Evolutionary conservation across 1,140 invertebrate species (phyloP).

Genomic region (Macrosteles quadrilineatus): DNA sequence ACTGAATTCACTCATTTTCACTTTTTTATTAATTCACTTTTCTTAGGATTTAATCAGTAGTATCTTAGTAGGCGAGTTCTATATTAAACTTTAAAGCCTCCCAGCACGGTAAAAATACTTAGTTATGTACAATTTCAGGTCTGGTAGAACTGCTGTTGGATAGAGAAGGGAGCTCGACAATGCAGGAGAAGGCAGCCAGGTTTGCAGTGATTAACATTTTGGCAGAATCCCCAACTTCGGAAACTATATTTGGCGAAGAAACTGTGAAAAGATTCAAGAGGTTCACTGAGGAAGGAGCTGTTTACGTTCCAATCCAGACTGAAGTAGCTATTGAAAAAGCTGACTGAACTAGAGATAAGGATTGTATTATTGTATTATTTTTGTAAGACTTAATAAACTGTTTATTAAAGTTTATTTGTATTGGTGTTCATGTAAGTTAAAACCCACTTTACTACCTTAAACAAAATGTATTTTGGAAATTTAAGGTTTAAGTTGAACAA

Average conservation of each 20-base stretch:
- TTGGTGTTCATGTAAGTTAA: too few relatives aligned
- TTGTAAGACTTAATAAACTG: too few relatives aligned
- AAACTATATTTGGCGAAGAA: constrained; percentile 62
- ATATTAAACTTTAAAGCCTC: too few relatives aligned
- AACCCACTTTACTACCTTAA: too few relatives aligned
- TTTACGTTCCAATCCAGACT: constrained; percentile 19
- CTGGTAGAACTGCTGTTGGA: constrained; percentile 76
- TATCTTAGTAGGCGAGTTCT: background rate
- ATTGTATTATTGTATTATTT: background rate
- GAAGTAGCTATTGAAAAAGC: constrained; percentile 27
- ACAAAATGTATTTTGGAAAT: too few relatives aligned
- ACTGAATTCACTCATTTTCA: background rate
- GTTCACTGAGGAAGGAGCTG: constrained; percentile 66
- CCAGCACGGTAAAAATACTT: too few relatives aligned
- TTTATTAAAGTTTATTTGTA: too few relatives aligned
- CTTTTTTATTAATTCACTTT: background rate
- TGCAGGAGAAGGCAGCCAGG: constrained; percentile 72
- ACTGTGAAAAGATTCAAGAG: constrained; percentile 61
- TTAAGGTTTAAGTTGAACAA: too few relatives aligned
- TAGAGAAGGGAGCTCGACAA: constrained; percentile 64
- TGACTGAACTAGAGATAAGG: background rate
- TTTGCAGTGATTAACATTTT: constrained; percentile 69
- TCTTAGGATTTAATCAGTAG: background rate
- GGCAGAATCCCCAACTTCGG: constrained; percentile 56
- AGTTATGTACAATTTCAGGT: too few relatives aligned